A percentile compares a stretch with the other conserved stretches of the same genome.
These are phyloP conservation scores for Cricetomys ansorgei DNA, from an alignment of 2,113 vertebrate species.

Conservation along the genomic window DNA sequence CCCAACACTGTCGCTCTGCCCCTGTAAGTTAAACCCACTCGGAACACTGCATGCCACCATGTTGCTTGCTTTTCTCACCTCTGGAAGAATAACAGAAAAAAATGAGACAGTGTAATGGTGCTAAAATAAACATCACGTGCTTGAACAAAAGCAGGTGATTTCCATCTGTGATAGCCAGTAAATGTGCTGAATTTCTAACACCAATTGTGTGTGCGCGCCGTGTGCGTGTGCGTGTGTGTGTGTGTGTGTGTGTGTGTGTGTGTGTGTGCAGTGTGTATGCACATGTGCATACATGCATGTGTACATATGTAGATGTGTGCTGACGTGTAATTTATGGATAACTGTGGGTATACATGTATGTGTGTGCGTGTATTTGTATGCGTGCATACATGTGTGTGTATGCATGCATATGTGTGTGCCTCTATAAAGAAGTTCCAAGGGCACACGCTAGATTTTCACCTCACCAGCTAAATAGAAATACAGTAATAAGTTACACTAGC, in stretches of 20 bases:
- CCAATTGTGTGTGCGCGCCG: slow-evolving; percentile 37
- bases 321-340: no score
- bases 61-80: slow-evolving; percentile 48
- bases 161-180: background rate
- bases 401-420: background rate
- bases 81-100: slow-evolving; percentile 57
- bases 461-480: background rate
- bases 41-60: slow-evolving; percentile 51
- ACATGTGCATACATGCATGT: background rate
- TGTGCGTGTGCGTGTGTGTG: background rate
- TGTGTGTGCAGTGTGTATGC: background rate
- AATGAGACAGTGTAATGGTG: slow-evolving; percentile 42
- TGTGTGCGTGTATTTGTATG: background rate
- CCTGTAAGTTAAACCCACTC: slow-evolving; percentile 71
- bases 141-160: slow-evolving; percentile 24
- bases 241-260: background rate
- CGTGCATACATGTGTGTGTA: background rate
- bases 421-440: slow-evolving; percentile 7
- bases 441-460: slow-evolving; percentile 2
- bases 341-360: background rate
- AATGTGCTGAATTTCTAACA: slow-evolving; percentile 40
- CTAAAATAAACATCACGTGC: slow-evolving; percentile 63
- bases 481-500: background rate
- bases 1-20: slow-evolving; percentile 64
- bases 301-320: background rate